phyloP scores from a whole-genome alignment of 2,888 invertebrate species.

The Napeogenes sylphis region DNA sequence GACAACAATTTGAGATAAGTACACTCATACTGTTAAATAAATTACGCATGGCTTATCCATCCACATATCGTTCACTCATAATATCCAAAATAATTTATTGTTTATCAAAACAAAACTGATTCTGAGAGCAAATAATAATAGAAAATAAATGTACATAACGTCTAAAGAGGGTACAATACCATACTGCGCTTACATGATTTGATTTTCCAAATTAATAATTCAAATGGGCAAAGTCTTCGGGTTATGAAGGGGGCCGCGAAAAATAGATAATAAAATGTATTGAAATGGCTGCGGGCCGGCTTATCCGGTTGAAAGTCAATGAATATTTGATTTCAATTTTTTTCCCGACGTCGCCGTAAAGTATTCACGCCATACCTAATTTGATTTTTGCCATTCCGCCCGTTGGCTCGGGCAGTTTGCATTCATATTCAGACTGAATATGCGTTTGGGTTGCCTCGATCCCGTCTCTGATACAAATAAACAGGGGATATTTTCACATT shows the following conservation, averaged over 20 bases:
- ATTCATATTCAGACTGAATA: conserved; percentile 77
- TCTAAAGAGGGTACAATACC: conserved; percentile 23
- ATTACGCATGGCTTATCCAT: too few species aligned
- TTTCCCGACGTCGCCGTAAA: conserved; percentile 75
- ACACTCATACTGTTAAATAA: too few species aligned
- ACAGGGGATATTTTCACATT: conserved; percentile 77
- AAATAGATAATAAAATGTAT: conserved; percentile 78
- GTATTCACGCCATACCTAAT: conserved; percentile 78
- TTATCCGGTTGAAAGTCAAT: conserved; percentile 78
- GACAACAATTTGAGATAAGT: background rate
- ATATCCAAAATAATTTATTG: background rate
- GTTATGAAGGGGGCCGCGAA: conserved; percentile 53
- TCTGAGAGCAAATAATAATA: background rate
- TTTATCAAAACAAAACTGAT: background rate
- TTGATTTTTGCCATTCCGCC: conserved; percentile 76
- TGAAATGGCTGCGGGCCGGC: conserved; percentile 75
- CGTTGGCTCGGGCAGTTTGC: conserved; percentile 75
- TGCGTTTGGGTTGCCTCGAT: conserved; percentile 73
- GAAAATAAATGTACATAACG: conserved; percentile 19
- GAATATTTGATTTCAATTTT: conserved; percentile 79
- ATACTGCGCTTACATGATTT: conserved; percentile 33
- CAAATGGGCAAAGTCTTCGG: conserved; percentile 46
- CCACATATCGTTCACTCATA: too few species aligned
- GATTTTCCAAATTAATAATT: conserved; percentile 43
- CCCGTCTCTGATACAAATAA: conserved; percentile 76